These are phyloP conservation scores for Lethenteron reissneri DNA, from an alignment of 2,113 vertebrate species.

Conservation along the genomic window DNA sequence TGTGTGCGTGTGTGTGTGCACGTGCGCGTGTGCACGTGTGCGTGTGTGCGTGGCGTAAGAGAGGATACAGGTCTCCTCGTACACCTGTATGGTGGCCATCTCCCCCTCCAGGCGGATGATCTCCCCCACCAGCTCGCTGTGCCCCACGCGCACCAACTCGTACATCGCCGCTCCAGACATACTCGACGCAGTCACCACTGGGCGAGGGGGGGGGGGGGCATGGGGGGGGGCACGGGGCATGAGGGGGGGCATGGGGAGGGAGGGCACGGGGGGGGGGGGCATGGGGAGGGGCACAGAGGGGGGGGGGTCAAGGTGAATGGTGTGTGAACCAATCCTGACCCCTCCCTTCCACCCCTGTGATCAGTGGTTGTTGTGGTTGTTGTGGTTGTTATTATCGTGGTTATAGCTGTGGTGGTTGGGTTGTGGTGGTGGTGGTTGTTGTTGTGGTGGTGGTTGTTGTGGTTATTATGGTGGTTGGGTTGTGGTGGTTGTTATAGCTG, in stretches of 20 bases:
- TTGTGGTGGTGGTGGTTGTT: neutral
- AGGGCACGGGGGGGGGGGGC: neutral
- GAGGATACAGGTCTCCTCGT: conserved; percentile 99
- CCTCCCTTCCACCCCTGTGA: neutral
- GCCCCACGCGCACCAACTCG: conserved; percentile 79
- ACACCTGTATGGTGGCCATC: conserved; percentile 92
- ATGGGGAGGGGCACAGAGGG: neutral
- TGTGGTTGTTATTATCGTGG: neutral
- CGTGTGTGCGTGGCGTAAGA: neutral
- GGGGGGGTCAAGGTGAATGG: neutral
- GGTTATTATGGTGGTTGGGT: neutral
- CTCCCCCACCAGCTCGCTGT: conserved; percentile 83
- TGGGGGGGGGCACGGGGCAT: fast-evolving
- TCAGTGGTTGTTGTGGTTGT: neutral
- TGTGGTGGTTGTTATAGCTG: neutral
- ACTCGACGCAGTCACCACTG: conserved; percentile 72
- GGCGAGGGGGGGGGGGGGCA: conserved; percentile 8
- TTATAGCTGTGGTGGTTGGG: neutral
- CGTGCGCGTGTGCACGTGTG: neutral
- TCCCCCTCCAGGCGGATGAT: conserved; percentile 89
- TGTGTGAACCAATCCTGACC: neutral
- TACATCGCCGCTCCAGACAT: conserved; percentile 98
- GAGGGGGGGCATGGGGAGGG: neutral
- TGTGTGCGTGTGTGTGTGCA: too few relatives aligned
- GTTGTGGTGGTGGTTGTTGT: neutral